phyloP scores from a whole-genome alignment of 2,113 vertebrate species.

The Sylvia atricapilla region DNA sequence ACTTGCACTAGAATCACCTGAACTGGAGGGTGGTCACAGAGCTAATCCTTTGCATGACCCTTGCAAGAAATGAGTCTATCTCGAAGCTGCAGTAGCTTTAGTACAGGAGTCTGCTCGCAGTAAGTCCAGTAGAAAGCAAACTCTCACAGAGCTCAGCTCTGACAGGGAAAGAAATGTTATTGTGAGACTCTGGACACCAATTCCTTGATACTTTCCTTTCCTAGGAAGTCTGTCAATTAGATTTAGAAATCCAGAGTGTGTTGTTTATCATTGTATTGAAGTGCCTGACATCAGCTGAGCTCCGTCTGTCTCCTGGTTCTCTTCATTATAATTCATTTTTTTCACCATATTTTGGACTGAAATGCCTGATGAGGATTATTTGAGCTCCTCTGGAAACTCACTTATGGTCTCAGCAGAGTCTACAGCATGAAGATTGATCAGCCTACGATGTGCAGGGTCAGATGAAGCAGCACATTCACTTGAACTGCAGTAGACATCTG shows the following conservation, averaged over 20 bases:
- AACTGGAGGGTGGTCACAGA: not conserved
- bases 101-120: not conserved
- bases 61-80: not conserved
- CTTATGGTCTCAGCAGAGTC: conserved; percentile 20
- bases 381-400: conserved; percentile 46
- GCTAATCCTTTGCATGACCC: not conserved
- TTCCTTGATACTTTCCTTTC: conserved; percentile 6
- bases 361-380: not conserved
- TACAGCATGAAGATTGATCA: conserved; percentile 15
- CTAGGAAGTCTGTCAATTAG: conserved; percentile 45
- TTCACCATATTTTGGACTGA: conserved; percentile 1
- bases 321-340: conserved; percentile 15
- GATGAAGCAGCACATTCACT: not conserved
- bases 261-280: conserved; percentile 16
- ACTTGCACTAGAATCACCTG: not conserved
- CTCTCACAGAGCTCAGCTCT: not conserved
- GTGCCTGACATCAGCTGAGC: not conserved
- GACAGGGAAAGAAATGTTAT: not conserved
- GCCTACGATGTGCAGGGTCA: not conserved
- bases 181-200: not conserved
- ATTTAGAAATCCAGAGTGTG: conserved; percentile 23
- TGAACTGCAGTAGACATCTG: conserved; percentile 9
- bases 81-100: not conserved
- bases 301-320: not conserved
- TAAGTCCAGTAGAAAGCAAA: not conserved